Base-by-base conservation (phyloP, 2,797 vertebrate species). In the Notoglanidium macrostoma region DNA sequence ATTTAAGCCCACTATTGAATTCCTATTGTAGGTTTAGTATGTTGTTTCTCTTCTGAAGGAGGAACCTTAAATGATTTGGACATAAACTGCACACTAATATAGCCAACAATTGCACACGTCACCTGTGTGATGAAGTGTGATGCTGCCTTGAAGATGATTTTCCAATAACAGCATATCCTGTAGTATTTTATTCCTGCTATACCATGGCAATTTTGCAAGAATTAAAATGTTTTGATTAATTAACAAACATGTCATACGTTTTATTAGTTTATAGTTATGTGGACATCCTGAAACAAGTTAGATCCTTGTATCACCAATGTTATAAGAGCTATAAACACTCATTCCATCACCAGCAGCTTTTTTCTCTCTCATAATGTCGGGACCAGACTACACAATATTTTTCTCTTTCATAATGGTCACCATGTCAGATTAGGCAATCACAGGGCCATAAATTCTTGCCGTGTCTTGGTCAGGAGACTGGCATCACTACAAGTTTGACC, bases 21-120 rank as follows among this genome's bases (percentile, higher is more conserved):
- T 26, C 49, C 82, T 40, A 6, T 40, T 84, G 46, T 55, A 51
- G 65, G 49, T 72, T 51, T 70, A 55, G 21, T 26, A 23, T 72
- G 67, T 21, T 82, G 26, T 63, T 82, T 82, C 63, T 40, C 78
- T 44, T 83, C n/a, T 83, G 4, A 12, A 46, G 67, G 8, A 70
- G 63, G 65, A 63, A 81, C 57, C 23, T 82, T 14, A 65, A 49
- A 1, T 21, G 14, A 49, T 67, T 51, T 29, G 8, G 12, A 68
- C 21, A 32, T 32, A 17, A 82, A 67, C 23, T 17, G 23, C 44
- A 65, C 4, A 2, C n/a, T 9, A 49, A 67, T 19, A 29, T 10
- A 82, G 44, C 5, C 65, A 70, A 68, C 46, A 6, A 4, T 19
- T 67, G 23, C 0, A 9, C 35, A 29, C 15, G 35, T 65, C 40